Percentiles rank a stretch among this genome's conserved stretches.
phyloP scores from a whole-genome alignment of 2,888 invertebrate species.

The Xestia rhomboidea region DNA sequence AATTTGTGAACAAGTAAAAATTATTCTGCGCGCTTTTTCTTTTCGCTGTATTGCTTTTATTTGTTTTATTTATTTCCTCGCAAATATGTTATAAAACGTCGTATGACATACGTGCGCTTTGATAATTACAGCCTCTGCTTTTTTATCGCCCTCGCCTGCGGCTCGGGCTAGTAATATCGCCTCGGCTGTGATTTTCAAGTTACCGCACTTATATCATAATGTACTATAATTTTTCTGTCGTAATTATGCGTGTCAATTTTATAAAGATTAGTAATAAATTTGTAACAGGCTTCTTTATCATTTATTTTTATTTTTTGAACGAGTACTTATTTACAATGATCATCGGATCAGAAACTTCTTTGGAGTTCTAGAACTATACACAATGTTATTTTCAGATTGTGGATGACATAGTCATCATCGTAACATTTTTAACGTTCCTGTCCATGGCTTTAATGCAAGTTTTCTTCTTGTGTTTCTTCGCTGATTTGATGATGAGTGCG shows the following conservation, averaged over 20 bases:
- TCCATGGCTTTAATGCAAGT: constrained; percentile 77
- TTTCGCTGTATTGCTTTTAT: no score
- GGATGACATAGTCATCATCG: constrained; percentile 67
- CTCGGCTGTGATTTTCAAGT: no score
- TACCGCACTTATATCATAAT: no score
- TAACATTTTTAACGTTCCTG: constrained; percentile 75
- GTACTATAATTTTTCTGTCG: background rate
- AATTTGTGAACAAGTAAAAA: no score
- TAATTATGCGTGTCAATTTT: background rate
- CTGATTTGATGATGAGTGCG: constrained; percentile 75
- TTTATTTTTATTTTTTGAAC: background rate
- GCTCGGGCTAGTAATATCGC: no score
- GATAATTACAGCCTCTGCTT: no score
- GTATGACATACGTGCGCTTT: no score
- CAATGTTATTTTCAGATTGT: constrained; percentile 69
- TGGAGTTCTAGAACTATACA: background rate
- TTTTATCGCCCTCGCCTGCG: no score
- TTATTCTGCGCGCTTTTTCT: no score
- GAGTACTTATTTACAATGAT: background rate
- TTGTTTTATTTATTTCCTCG: no score
- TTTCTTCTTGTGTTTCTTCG: constrained; percentile 77
- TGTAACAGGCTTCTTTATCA: no score
- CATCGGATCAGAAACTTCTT: background rate
- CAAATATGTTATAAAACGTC: no score
- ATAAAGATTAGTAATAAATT: background rate